These are phyloP conservation scores for Lottia scabra DNA, from an alignment of 2,888 invertebrate genomes.

Conservation along the genomic window DNA sequence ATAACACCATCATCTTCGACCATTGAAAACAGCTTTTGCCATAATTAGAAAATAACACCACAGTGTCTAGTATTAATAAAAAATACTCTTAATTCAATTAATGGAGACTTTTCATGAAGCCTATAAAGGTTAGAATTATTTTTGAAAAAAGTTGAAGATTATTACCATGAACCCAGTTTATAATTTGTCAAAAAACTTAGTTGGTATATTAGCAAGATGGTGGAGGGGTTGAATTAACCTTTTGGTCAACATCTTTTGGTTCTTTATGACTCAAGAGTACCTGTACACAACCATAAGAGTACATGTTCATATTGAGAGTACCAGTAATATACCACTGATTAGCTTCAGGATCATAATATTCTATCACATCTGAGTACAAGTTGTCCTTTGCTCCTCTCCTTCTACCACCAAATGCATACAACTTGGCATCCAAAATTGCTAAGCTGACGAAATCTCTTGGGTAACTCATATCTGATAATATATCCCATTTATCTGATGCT, in stretches of 20 bases:
- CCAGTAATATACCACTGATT: slow-evolving; percentile 52
- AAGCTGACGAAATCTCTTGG: slow-evolving; percentile 60
- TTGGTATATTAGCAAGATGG: too few species aligned
- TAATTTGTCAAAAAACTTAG: too few species aligned
- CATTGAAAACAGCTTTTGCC: too few species aligned
- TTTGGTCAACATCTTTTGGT: not conserved
- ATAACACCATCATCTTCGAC: too few species aligned
- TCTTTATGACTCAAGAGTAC: slow-evolving; percentile 41
- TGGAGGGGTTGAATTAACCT: too few species aligned
- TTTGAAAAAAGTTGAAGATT: too few species aligned
- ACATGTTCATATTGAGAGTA: slow-evolving; percentile 56
- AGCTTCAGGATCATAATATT: slow-evolving; percentile 50
- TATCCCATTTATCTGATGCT: slow-evolving; percentile 50
- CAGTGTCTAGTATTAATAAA: too few species aligned
- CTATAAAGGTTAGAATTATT: too few species aligned
- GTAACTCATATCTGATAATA: slow-evolving; percentile 56
- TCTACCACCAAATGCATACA: slow-evolving; percentile 59
- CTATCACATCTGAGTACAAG: slow-evolving; percentile 58
- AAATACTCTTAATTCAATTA: too few species aligned
- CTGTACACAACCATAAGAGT: slow-evolving; percentile 61
- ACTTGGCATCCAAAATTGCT: slow-evolving; percentile 57
- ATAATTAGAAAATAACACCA: too few species aligned
- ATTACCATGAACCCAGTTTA: too few species aligned
- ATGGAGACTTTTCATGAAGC: too few species aligned
- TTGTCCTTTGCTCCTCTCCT: slow-evolving; percentile 59